A percentile compares a stretch with the other conserved stretches of the same genome.
Conservation (phyloP, 2,888 invertebrate genomes). For the Drosophila yooni region DNA sequence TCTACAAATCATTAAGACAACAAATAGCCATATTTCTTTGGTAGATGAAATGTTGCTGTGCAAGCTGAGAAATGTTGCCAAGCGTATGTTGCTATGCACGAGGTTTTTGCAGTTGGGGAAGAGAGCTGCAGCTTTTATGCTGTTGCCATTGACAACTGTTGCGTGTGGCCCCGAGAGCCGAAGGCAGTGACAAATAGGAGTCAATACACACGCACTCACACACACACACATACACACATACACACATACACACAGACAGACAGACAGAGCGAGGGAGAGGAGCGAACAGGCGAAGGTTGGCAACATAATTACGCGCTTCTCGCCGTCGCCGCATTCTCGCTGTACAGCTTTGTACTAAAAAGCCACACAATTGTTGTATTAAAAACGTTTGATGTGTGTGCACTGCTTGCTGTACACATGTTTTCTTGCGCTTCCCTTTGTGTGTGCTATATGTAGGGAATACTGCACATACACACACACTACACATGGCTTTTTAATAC, state of each 20-base stretch:
- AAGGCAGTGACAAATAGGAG: slow-evolving; percentile 21
- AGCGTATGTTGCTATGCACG: slow-evolving; percentile 22
- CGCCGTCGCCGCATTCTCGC: slow-evolving; percentile 30
- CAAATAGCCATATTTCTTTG: not conserved
- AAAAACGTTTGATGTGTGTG: slow-evolving; percentile 53
- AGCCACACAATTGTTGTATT: slow-evolving; percentile 71
- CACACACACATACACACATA: slow-evolving; percentile 11
- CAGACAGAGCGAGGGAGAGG: not conserved
- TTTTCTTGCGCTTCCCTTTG: slow-evolving; percentile 20
- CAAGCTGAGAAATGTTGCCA: slow-evolving; percentile 26
- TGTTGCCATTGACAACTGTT: slow-evolving; percentile 66
- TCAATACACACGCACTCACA: slow-evolving; percentile 13
- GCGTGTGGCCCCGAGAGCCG: slow-evolving; percentile 53
- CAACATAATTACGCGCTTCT: slow-evolving; percentile 55
- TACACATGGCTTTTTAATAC: slow-evolving; percentile 57
- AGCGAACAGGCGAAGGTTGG: slow-evolving; percentile 11
- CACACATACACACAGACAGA: not conserved
- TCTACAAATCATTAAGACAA: not conserved
- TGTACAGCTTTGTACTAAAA: slow-evolving; percentile 61
- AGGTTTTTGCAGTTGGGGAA: slow-evolving; percentile 14
- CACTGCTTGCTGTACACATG: slow-evolving; percentile 48
- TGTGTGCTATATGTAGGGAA: slow-evolving; percentile 36
- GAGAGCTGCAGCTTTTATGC: slow-evolving; percentile 28
- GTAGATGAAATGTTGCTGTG: not conserved
- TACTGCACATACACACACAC: slow-evolving; percentile 30